phyloP scores from a whole-genome alignment of 2,888 invertebrate genomes.

The Temnothorax unifasciatus region DNA sequence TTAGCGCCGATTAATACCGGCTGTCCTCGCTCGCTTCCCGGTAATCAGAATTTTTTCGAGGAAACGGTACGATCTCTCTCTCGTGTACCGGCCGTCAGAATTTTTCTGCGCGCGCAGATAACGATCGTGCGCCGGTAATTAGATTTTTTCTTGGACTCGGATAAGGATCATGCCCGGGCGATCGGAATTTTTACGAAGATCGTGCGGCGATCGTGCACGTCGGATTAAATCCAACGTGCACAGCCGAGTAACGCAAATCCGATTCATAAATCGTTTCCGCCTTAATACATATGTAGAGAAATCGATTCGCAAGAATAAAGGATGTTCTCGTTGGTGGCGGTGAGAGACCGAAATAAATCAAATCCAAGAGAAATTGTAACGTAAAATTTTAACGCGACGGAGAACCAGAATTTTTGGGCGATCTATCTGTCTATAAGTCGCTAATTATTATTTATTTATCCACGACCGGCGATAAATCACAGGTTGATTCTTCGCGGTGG shows the following conservation, averaged over 20 bases:
- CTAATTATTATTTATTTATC: constrained; percentile 25
- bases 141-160: constrained; percentile 22
- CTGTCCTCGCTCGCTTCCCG: constrained; percentile 53
- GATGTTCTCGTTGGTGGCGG: neutral
- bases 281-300: constrained; percentile 1
- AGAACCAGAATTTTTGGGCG: neutral
- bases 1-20: constrained; percentile 54
- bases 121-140: constrained; percentile 42
- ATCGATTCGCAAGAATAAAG: constrained; percentile 13
- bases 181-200: constrained; percentile 32
- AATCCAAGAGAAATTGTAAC: neutral
- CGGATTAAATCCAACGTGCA: constrained; percentile 40
- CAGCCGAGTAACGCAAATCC: constrained; percentile 35
- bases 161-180: constrained; percentile 40
- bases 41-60: constrained; percentile 43
- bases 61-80: constrained; percentile 47
- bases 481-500: constrained; percentile 31
- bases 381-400: neutral
- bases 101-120: constrained; percentile 44
- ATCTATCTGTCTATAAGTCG: neutral
- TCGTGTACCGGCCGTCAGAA: constrained; percentile 26
- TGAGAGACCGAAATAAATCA: constrained; percentile 21
- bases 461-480: constrained; percentile 24
- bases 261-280: neutral
- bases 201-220: constrained; percentile 29